phyloP scores from a whole-genome alignment of 2,888 invertebrate genomes.

The Athalia rosae region DNA sequence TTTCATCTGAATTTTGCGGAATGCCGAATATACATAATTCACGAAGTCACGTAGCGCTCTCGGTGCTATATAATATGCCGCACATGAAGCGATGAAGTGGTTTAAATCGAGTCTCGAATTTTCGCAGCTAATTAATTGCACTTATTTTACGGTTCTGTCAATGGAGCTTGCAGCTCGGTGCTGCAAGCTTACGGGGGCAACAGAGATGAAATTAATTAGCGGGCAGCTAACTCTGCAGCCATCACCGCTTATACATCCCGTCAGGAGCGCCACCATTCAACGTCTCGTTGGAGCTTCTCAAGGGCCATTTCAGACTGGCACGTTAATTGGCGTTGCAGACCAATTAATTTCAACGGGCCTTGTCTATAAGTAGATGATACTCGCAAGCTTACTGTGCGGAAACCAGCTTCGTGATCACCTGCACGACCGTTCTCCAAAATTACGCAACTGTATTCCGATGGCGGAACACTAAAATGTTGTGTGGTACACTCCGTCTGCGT shows the following conservation, averaged over 20 bases:
- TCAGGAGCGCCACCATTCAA: slow-evolving; percentile 46
- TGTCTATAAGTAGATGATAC: slow-evolving; percentile 69
- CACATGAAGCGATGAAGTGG: slow-evolving; percentile 18
- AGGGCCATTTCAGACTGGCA: slow-evolving; percentile 64
- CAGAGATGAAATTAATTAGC: slow-evolving; percentile 44
- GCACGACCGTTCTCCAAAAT: too few relatives aligned
- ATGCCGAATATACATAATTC: background rate
- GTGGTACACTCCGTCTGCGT: background rate
- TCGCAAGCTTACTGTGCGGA: slow-evolving; percentile 9
- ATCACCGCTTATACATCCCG: slow-evolving; percentile 17
- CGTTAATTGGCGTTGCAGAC: slow-evolving; percentile 71
- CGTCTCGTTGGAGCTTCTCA: slow-evolving; percentile 62
- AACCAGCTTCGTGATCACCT: background rate
- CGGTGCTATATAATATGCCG: background rate
- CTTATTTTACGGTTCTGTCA: slow-evolving; percentile 20
- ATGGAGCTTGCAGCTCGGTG: background rate
- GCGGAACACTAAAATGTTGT: background rate
- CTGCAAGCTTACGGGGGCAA: slow-evolving; percentile 15
- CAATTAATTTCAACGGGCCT: slow-evolving; percentile 73
- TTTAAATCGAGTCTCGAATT: slow-evolving; percentile 24
- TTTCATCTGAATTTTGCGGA: too few relatives aligned
- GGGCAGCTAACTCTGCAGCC: slow-evolving; percentile 1
- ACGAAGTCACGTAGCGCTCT: too few relatives aligned
- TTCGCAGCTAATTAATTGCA: slow-evolving; percentile 37
- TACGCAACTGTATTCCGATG: background rate